Evolutionary conservation across 2,113 vertebrate genomes (phyloP), one percentile per base, ranked within the genome.

Genomic region (Psilopogon haemacephalus): DNA sequence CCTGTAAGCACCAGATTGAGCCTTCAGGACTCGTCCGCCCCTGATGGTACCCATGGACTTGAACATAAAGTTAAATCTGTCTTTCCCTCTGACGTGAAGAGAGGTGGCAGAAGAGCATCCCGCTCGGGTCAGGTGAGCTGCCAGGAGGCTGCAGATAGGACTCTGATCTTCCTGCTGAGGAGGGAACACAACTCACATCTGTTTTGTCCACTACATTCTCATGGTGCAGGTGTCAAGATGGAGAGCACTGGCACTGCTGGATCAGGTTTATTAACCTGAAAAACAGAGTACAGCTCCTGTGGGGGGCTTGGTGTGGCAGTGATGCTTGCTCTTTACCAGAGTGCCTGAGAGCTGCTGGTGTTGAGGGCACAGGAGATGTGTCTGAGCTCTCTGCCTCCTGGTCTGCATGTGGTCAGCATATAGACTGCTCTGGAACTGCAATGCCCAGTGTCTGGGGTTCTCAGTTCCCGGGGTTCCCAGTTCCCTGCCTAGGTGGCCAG

Each of bases 251-350:
- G n/a, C 40, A 23, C 54, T 21, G 32, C 28, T 75, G 37, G 27
- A 63, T 64, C 37, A n/a, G 28, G 48, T 75, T 85, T 44, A n/a
- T 48, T 62, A 3, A 11, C 50, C 24, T 28, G 42, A 14, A 55
- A 12, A 32, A 20, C 60, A 28, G 18, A n/a, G 30, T 44, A 38
- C 3, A 15, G 38, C 27, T 67, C 40, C 69, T 70, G n/a, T 6
- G 19, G 28, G 12, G 19, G 2, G 32, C 50, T 44, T 44, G 59
- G 15, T 20, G 15, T 38, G 23, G 5, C 75, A 42, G 2, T 15
- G 32, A 5, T 0, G 0, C n/a, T 80, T 1, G 0, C 12, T 79
- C 15, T 52, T 33, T 28, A 76, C 26, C 5, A 20, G 27, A 6
- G 26, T 72, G 15, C 27, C 27, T 2, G 7, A n/a, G 56, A 71